These are phyloP conservation scores for Channa argus DNA, from an alignment of 2,113 vertebrate genomes.

Conservation along the genomic window DNA sequence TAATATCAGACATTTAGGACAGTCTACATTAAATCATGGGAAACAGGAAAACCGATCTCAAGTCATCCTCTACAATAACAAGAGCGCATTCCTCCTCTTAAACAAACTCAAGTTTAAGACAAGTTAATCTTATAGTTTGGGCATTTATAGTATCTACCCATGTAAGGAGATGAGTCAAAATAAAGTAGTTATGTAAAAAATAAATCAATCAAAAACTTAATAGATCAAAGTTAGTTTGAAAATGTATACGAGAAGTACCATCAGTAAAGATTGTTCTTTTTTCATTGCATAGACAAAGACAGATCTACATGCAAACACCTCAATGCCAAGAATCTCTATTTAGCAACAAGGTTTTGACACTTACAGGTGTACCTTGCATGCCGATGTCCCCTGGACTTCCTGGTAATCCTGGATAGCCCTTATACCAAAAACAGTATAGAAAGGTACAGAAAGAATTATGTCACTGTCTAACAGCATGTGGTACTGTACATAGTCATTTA, in stretches of 20 bases:
- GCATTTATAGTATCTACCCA: constrained; percentile 18
- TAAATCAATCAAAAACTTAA: background rate
- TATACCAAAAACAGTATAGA: constrained; percentile 56
- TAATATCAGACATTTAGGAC: constrained; percentile 5
- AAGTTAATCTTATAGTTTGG: constrained; percentile 16
- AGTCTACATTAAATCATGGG: constrained; percentile 1
- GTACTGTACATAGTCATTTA: background rate
- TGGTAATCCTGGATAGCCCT: constrained; percentile 94
- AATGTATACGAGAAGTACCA: background rate
- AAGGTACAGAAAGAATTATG: background rate
- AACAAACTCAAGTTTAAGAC: too few species aligned
- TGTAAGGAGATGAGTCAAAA: background rate
- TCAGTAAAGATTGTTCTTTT: background rate
- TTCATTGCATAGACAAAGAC: background rate
- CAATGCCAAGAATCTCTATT: background rate
- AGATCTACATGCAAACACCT: background rate
- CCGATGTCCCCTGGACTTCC: constrained; percentile 90
- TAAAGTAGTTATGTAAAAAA: too few species aligned
- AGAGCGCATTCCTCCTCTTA: too few species aligned
- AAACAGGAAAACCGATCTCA: background rate
- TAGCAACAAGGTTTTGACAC: constrained; percentile 64
- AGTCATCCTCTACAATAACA: constrained; percentile 9
- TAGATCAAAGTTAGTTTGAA: background rate
- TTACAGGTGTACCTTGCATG: constrained; percentile 89
- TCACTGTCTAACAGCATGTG: background rate